Evolutionary conservation across 2,797 vertebrate species (phyloP), one percentile per base, ranked within the genome.

Genomic region (Protosalanx chinensis): DNA sequence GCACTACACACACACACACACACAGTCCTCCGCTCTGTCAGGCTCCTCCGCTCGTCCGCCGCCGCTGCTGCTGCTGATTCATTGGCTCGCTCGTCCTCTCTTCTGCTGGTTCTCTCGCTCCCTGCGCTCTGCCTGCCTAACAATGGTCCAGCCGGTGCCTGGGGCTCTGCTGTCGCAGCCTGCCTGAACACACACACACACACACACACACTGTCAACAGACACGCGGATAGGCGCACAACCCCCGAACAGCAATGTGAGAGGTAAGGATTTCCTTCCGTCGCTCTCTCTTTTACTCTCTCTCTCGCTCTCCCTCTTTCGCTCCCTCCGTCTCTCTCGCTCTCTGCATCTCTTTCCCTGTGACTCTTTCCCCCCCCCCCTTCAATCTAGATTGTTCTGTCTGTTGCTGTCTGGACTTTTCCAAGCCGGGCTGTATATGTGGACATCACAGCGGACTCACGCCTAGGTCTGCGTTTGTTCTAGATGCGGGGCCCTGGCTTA

Each of bases 101-200:
- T 80, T 80, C 83, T 80, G 88, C 85, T 80, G 71, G 81, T 86
- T 76, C 85, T 88, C 89, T 88, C 85, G 84, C 85, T 88, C 77
- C 84, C 84, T 86, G 80, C 70, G 61, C 64, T 67, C 64, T 68
- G 68, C 71, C 88, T 85, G 88, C 89, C 88, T 84, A 83, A 91
- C 88, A 90, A 92, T 93, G 92, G 91, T 93, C 92, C 92, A 91
- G 90, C 90, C 88, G 91, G 92, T 91, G 92, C 92, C 91, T 87
- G 90, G 87, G 92, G 91, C 90, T 92, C 91, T 92, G 87, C 90
- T 91, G 91, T 91, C 88, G 88, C 79, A 86, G 90, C 90, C 92
- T 91, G 88, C 92, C 91, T 93, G 91, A 93, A 88, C 87, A 86
- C 86, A 84, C 86, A 79, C 90, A 82, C 79, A 82, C 80, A 85